Evolutionary conservation across 2,888 invertebrate genomes (phyloP).

Genomic region (Cynaeus angustus): DNA sequence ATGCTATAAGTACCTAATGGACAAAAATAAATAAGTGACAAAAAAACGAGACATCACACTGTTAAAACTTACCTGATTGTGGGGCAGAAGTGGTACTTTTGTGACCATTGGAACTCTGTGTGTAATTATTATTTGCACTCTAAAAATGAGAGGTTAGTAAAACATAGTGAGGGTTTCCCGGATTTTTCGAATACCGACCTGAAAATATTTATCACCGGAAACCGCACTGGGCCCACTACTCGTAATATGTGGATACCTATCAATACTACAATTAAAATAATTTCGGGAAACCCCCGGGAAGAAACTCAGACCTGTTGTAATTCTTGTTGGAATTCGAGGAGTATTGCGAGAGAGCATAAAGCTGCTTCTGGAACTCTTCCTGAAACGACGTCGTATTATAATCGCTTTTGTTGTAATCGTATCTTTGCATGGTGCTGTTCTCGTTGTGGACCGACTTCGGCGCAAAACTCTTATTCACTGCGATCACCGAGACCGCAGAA

Average conservation of each 20-base stretch:
- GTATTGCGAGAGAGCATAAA: constrained; percentile 56
- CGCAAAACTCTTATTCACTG: constrained; percentile 67
- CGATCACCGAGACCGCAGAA: constrained; percentile 69
- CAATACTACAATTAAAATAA: constrained; percentile 55
- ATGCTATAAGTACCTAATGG: constrained; percentile 62
- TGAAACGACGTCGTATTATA: constrained; percentile 65
- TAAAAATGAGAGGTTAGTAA: constrained; percentile 51
- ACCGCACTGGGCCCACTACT: constrained; percentile 51
- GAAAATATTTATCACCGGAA: constrained; percentile 58
- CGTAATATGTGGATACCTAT: constrained; percentile 56
- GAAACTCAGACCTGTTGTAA: constrained; percentile 66
- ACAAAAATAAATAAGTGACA: constrained; percentile 22
- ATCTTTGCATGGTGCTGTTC: constrained; percentile 48
- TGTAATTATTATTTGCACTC: constrained; percentile 62
- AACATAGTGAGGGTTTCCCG: neutral
- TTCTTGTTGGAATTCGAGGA: constrained; percentile 61
- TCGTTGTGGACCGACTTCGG: constrained; percentile 56
- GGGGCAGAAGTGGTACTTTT: constrained; percentile 57
- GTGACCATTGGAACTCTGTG: constrained; percentile 59
- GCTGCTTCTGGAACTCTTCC: constrained; percentile 70
- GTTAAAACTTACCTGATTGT: constrained; percentile 58
- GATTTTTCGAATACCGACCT: constrained; percentile 51
- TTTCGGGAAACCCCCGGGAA: constrained; percentile 48
- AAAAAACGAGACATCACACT: constrained; percentile 5
- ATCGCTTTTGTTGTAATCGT: constrained; percentile 51